These are phyloP conservation scores for Pocillopora grandis DNA, from an alignment of 92 coral and sea anemone genomes.

Conservation along the genomic window DNA sequence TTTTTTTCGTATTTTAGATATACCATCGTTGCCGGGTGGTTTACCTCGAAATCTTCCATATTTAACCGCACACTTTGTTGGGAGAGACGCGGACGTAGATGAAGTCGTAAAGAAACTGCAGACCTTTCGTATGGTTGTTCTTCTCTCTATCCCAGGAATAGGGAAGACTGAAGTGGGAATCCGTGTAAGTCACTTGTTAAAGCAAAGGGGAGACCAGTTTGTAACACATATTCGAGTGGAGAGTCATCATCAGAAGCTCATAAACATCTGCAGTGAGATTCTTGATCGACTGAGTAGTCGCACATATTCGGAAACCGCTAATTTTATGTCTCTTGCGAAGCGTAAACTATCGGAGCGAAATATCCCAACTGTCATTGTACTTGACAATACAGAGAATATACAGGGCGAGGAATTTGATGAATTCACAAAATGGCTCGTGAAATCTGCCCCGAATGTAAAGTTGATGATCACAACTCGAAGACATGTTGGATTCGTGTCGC, in stretches of 20 bases:
- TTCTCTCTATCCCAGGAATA: constrained; percentile 51
- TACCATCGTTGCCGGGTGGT: constrained; percentile 10
- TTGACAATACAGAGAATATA: constrained; percentile 59
- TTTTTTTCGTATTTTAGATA: background rate
- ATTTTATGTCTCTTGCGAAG: constrained; percentile 39
- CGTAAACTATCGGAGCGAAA: constrained; percentile 12
- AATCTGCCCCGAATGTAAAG: constrained; percentile 3
- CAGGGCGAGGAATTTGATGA: constrained; percentile 32
- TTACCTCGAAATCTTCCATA: background rate
- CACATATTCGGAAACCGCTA: constrained; percentile 11
- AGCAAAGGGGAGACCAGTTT: background rate
- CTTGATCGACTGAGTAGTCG: constrained; percentile 26
- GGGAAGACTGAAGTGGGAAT: constrained; percentile 57
- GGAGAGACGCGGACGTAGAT: constrained; percentile 12
- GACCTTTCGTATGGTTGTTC: constrained; percentile 9
- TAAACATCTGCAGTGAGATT: constrained; percentile 32
- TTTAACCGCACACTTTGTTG: background rate
- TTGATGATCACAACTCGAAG: constrained; percentile 18
- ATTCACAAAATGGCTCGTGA: background rate
- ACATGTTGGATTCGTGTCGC: constrained; percentile 5
- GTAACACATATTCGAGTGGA: constrained; percentile 28
- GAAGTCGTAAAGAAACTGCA: constrained; percentile 5
- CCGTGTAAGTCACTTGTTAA: constrained; percentile 31
- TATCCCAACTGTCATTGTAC: constrained; percentile 36
- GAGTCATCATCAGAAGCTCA: constrained; percentile 21